These are phyloP conservation scores for Pantherophis alleghaniensis DNA, from an alignment of 2,797 vertebrate species.

Conservation along the genomic window DNA sequence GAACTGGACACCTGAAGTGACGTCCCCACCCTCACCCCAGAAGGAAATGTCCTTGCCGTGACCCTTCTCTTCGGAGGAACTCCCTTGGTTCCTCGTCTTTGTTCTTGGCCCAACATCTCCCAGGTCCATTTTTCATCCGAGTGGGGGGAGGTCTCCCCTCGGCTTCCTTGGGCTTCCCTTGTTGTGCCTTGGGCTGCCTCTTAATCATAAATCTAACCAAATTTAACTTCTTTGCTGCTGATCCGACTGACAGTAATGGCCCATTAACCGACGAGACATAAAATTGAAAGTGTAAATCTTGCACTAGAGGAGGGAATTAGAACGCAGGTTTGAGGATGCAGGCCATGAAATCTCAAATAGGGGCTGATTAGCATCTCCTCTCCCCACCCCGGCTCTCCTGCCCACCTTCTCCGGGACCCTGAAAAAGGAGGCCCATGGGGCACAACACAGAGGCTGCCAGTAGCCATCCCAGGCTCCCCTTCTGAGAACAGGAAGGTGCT, in stretches of 20 bases:
- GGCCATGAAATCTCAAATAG: constrained; percentile 48
- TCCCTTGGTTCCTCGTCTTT: rapidly evolving
- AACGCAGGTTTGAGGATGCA: constrained; percentile 61
- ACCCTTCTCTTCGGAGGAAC: background rate
- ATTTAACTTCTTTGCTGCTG: constrained; percentile 57
- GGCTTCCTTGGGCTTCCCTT: background rate
- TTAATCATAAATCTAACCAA: constrained; percentile 53
- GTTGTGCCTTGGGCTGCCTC: constrained; percentile 33
- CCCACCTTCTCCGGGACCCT: constrained; percentile 12
- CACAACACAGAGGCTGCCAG: background rate
- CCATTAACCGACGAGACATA: constrained; percentile 66
- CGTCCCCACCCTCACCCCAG: too few species aligned
- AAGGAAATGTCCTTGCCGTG: background rate
- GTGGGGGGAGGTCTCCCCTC: background rate
- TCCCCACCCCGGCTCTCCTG: background rate
- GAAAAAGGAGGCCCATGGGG: background rate
- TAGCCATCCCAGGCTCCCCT: background rate
- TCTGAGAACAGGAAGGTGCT: background rate
- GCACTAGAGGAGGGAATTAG: constrained; percentile 50
- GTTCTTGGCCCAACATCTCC: background rate
- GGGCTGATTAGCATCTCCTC: constrained; percentile 56
- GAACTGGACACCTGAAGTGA: background rate
- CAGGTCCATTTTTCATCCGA: background rate
- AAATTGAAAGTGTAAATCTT: constrained; percentile 65
- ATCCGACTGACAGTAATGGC: constrained; percentile 68